Base-by-base conservation (phyloP, 2,113 vertebrate genomes). In the Anas platyrhynchos region DNA sequence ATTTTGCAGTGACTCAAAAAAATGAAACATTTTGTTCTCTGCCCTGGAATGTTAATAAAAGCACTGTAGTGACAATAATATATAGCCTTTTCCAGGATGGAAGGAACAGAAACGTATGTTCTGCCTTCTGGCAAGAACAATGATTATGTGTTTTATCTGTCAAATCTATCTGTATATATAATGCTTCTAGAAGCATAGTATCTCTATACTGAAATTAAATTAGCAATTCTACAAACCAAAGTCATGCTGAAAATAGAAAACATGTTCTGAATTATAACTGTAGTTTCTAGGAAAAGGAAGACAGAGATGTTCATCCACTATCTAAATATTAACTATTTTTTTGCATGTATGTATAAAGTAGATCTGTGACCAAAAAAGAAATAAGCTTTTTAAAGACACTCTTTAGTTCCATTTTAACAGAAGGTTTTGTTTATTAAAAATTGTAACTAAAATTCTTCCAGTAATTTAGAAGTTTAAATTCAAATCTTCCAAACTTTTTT, bases 11-110 rank as follows among this genome's bases (percentile, higher is more conserved):
- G 12, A 62, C 62, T 74, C 44, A 76, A 6, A 66, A 62, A 41
- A 52, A 81, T 23, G 7, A 63, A 73, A 31, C 34, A 85, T 91
- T 86, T 91, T 91, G 52, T 94, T 95, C 50, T 88, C 59, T 93
- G 50, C 67, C 10, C 67, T 86, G 25, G 32, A 86, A 95, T 94
- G 66, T 87, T 94, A 80, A 87, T 88, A 92, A 87, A 94, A 94
- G 27, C 77, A 84, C n/a, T 67, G 59, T 79, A 85, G 73, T 95
- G 81, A 93, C 87, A 93, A 74, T 87, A 93, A 65, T n/a, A 58
- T 52, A 18, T 44, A 87, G 31, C 63, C 65, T 92, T 89, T 94
- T 94, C 46, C 75, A 85, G 78, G 75, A 78, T 63, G 50, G 67
- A 83, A 73, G 41, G 31, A 92, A 58, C 43, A 89, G 81, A 84